phyloP scores from a whole-genome alignment of 1,140 invertebrate genomes.

The Condylostylus longicornis region DNA sequence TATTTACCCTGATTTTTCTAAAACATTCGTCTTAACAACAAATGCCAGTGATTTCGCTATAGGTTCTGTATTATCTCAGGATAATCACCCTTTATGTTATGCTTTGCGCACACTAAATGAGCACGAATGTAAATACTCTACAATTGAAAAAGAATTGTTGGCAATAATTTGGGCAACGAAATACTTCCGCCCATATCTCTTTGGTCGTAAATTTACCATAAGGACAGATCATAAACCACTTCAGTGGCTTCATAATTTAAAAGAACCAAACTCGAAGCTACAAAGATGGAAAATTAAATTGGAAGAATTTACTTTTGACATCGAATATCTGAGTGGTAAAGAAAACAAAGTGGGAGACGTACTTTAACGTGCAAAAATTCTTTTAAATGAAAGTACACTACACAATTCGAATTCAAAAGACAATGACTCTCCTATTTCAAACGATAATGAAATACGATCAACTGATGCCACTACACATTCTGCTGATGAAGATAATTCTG shows the following conservation, averaged over 20 bases:
- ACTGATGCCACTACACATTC: no score
- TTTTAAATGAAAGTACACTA: no score
- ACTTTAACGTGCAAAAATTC: no score
- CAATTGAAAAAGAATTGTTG: constrained; percentile 35
- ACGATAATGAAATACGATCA: no score
- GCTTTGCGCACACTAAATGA: constrained; percentile 30
- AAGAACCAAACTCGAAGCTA: constrained; percentile 31
- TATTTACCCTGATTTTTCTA: constrained; percentile 19
- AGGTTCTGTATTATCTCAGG: constrained; percentile 9
- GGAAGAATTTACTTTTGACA: constrained; percentile 32
- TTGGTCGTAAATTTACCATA: constrained; percentile 33
- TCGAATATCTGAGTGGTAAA: constrained; percentile 29
- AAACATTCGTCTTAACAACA: constrained; percentile 8
- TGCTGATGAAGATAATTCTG: no score
- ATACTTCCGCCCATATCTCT: constrained; percentile 35
- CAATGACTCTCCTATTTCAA: no score
- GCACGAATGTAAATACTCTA: constrained; percentile 29
- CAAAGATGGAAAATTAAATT: constrained; percentile 32
- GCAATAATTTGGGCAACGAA: constrained; percentile 36
- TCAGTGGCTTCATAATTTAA: constrained; percentile 32
- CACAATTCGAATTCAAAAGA: no score
- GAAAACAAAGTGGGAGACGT: constrained; percentile 20
- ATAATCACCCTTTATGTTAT: constrained; percentile 26
- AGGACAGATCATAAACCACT: constrained; percentile 37
- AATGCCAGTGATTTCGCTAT: constrained; percentile 8